phyloP scores from a whole-genome alignment of 2,113 vertebrate species.

The Physeter macrocephalus region DNA sequence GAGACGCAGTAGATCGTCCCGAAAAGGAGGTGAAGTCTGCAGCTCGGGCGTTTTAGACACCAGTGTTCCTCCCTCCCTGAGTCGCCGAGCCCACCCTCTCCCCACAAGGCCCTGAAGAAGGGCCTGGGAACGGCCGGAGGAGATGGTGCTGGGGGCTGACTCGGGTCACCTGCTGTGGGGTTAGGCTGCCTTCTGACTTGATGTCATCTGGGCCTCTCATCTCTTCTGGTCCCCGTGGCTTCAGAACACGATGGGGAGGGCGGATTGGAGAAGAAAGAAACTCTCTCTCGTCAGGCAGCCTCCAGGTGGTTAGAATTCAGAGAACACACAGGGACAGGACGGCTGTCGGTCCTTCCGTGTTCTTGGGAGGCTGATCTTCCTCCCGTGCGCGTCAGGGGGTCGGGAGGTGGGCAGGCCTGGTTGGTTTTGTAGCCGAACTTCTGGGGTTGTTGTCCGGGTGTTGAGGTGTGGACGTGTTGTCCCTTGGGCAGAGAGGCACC shows the following conservation, averaged over 20 bases:
- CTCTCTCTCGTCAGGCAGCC: neutral
- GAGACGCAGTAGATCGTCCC: neutral
- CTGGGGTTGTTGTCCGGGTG: rapidly evolving
- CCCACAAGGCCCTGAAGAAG: too few relatives aligned
- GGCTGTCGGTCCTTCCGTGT: rapidly evolving
- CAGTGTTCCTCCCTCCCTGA: neutral
- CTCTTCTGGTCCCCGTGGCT: neutral
- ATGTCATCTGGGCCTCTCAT: rapidly evolving
- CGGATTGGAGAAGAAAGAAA: rapidly evolving
- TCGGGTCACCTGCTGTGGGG: neutral
- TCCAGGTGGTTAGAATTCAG: neutral
- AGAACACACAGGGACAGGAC: neutral
- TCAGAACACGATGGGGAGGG: neutral
- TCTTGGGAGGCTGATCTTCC: neutral
- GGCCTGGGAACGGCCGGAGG: neutral
- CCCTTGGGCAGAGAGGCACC: neutral
- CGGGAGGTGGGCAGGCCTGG: neutral
- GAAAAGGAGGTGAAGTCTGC: neutral
- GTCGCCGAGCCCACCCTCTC: too few relatives aligned
- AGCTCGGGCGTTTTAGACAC: rapidly evolving
- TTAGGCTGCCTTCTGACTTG: rapidly evolving
- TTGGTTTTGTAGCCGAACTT: rapidly evolving
- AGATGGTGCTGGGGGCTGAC: neutral
- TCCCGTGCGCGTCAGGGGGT: rapidly evolving
- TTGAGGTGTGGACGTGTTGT: neutral